Evolutionary conservation across 2,113 vertebrate genomes (phyloP).

Genomic region (Centrocercus urophasianus): DNA sequence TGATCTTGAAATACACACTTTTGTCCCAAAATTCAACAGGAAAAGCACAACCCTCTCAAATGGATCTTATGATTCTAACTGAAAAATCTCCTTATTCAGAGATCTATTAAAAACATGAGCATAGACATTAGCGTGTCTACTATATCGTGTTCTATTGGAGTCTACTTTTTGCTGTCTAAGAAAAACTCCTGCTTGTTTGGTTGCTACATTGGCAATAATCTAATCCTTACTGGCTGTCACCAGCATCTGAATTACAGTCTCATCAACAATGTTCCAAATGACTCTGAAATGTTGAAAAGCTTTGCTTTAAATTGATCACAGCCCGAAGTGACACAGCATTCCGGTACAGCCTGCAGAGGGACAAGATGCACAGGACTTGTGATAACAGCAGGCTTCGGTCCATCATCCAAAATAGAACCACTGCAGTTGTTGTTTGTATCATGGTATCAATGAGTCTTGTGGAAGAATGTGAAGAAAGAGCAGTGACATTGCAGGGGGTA

Average conservation of each 20-base stretch:
- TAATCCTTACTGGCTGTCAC: neutral
- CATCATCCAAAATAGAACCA: neutral
- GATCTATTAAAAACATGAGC: neutral
- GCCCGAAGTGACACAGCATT: neutral
- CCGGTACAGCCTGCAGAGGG: neutral
- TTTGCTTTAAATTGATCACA: neutral
- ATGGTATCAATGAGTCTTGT: neutral
- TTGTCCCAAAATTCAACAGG: neutral
- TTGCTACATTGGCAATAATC: neutral
- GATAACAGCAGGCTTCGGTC: neutral
- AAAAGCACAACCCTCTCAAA: neutral
- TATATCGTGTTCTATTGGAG: neutral
- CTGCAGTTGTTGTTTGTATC: neutral
- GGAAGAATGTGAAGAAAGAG: neutral
- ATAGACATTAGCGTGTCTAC: neutral
- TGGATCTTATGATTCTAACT: neutral
- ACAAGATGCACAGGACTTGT: neutral
- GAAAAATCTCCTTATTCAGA: neutral
- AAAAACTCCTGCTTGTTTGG: neutral
- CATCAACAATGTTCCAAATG: neutral
- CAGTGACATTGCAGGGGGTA: neutral
- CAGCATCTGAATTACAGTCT: neutral
- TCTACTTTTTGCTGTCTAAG: neutral
- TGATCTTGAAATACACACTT: neutral
- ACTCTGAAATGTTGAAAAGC: neutral